A percentile compares a stretch with the other conserved stretches of the same genome.
phyloP scores from a whole-genome alignment of 2,888 invertebrate genomes.

The Portevinia maculata region DNA sequence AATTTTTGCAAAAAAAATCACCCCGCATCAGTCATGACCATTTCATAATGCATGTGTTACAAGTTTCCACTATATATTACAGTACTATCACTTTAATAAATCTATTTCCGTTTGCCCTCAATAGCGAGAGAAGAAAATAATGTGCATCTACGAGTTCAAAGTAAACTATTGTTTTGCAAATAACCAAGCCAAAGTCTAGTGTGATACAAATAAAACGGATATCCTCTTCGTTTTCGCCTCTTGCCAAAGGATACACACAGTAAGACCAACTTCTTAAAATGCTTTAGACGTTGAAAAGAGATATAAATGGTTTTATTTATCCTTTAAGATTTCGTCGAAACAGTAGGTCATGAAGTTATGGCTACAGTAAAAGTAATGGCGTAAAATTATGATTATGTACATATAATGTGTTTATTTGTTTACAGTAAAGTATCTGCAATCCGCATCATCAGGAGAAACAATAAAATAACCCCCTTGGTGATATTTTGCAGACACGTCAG shows the following conservation, averaged over 20 bases:
- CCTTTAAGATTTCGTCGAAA: conserved; percentile 32
- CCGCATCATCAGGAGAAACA: conserved; percentile 8
- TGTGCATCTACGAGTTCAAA: conserved; percentile 1
- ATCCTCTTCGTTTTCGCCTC: conserved; percentile 37
- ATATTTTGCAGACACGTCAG: too few species aligned
- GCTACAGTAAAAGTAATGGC: conserved; percentile 46
- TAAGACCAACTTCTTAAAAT: conserved; percentile 20
- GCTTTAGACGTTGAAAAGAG: not conserved
- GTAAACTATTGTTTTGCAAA: conserved; percentile 45
- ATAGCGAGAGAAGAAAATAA: conserved; percentile 9
- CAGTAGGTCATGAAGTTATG: conserved; percentile 27
- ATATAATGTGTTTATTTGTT: conserved; percentile 20
- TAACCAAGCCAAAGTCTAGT: conserved; percentile 39
- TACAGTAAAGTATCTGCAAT: too few species aligned
- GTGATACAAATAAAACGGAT: conserved; percentile 45
- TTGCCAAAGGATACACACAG: conserved; percentile 46
- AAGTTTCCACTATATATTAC: too few species aligned
- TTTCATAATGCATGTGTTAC: conserved; percentile 15
- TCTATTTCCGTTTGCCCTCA: conserved; percentile 4
- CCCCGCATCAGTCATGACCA: not conserved
- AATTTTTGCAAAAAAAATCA: not conserved
- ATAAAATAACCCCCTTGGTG: not conserved
- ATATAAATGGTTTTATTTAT: conserved; percentile 10
- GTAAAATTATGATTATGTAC: not conserved
- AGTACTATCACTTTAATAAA: not conserved